Conservation (phyloP, 2,797 vertebrate species). For the Gallinago stenura region DNA sequence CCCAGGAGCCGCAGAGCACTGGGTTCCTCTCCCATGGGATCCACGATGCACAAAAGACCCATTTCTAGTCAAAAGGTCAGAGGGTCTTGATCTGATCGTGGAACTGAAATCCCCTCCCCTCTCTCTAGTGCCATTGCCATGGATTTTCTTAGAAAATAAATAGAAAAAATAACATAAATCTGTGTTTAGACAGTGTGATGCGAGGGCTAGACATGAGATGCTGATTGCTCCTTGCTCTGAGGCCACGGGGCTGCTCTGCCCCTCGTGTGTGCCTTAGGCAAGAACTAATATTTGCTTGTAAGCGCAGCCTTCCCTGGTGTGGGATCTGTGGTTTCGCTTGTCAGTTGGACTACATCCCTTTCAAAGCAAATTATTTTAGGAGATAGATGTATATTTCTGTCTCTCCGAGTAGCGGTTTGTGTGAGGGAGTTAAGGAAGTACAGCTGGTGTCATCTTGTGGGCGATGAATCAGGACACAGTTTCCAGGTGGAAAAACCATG, state of each 20-base stretch:
- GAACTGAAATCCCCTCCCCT: background rate
- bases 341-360: background rate
- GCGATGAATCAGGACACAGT: background rate
- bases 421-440: background rate
- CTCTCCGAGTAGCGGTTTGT: background rate
- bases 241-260: fast-evolving
- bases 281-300: background rate
- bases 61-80: fast-evolving
- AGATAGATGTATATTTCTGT: background rate
- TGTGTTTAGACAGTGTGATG: background rate
- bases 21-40: background rate
- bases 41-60: fast-evolving
- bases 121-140: background rate
- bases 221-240: fast-evolving
- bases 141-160: background rate
- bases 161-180: background rate
- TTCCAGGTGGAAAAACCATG: background rate
- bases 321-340: background rate
- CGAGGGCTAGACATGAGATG: fast-evolving
- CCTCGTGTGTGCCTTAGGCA: background rate
- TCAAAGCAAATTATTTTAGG: background rate
- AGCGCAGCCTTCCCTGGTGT: background rate
- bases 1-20: background rate
- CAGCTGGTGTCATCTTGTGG: background rate
- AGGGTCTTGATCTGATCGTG: fast-evolving